Base-by-base conservation (phyloP, 2,888 invertebrate genomes). In the Trichacis sp. region DNA sequence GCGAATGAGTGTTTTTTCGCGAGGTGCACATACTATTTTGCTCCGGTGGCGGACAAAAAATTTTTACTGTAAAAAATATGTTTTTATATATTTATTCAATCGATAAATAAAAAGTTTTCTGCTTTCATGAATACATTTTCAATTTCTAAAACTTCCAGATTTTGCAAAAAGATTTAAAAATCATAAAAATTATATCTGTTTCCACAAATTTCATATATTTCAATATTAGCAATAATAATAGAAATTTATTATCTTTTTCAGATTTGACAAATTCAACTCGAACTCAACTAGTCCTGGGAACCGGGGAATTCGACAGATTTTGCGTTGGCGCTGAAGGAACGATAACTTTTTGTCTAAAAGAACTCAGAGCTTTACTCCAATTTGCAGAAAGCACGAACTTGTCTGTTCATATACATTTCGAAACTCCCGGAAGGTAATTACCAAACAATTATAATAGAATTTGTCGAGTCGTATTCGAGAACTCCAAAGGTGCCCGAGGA, bases 311-410 rank as follows among this genome's bases (percentile, higher is more conserved):
- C 87, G 90, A 89, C 62, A 86, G 87, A 50, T 94, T 90, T 76
- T 84, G 82, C 58, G 88, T 93, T 73, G 87, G 85, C 1, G 82
- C 87, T 52, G 91, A 92, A 72, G 89, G 92, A 0, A 88, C 88
- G 17, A 89, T 96, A 24, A 95, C 96, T 69, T 95, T 96, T 84
- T 93, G 94, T 67, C 85, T 96, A 51, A 94, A 93, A 82, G 95
- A 96, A 78, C 89, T 96, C 57, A 86, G 91, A 79, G 93, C 96
- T 1, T 87, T 95, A 12, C 84, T 96, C 17, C 85, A 88, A 18
- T 95, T 96, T 85, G 92, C 94, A 0, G 96, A 96, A 83, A 87
- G 88, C 1, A 86, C 92, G 6, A 89, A 88, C 75, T 85, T 93
- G 53, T 90, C 91, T 51, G 75, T 96, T 2, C 87, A 88, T 45